A percentile compares a stretch with the other conserved stretches of the same genome.
Conservation (phyloP, 1,140 invertebrate species). For the Epicauta chinensis region DNA sequence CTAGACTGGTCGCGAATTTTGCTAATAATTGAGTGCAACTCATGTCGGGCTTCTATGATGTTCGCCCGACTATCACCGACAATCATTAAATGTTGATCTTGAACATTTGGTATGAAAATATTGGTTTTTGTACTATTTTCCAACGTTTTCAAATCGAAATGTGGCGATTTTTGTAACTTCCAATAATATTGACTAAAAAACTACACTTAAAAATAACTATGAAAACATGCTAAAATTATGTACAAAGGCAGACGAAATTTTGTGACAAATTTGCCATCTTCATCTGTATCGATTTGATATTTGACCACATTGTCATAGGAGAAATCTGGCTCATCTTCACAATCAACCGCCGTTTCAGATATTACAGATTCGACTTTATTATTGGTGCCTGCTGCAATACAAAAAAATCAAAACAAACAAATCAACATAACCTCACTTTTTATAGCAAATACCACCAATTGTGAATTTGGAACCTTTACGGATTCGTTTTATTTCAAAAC, state of each 20-base stretch:
- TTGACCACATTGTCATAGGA: background rate
- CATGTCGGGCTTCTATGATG: conserved; percentile 56
- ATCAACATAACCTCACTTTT: conserved; percentile 11
- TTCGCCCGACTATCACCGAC: conserved; percentile 49
- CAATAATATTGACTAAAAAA: conserved; percentile 22
- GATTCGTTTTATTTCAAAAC: conserved; percentile 23
- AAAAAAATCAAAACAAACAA: conserved; percentile 15
- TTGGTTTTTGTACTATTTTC: conserved; percentile 62
- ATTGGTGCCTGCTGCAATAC: background rate
- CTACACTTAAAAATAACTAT: background rate
- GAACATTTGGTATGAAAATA: conserved; percentile 54
- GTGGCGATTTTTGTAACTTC: conserved; percentile 13
- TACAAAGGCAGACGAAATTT: conserved; percentile 29
- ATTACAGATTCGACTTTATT: too few relatives aligned
- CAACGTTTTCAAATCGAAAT: conserved; percentile 41
- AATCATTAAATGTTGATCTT: conserved; percentile 42
- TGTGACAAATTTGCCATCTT: conserved; percentile 21
- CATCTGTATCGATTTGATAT: conserved; percentile 16
- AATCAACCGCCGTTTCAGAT: too few relatives aligned
- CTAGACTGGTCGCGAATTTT: conserved; percentile 54
- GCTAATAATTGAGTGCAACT: conserved; percentile 61
- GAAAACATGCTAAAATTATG: background rate
- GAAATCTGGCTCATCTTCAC: too few relatives aligned
- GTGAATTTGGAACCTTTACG: conserved; percentile 9
- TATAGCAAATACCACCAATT: background rate